Evolutionary conservation across 2,113 vertebrate genomes (phyloP).

Genomic region (Syrmaticus mikado): DNA sequence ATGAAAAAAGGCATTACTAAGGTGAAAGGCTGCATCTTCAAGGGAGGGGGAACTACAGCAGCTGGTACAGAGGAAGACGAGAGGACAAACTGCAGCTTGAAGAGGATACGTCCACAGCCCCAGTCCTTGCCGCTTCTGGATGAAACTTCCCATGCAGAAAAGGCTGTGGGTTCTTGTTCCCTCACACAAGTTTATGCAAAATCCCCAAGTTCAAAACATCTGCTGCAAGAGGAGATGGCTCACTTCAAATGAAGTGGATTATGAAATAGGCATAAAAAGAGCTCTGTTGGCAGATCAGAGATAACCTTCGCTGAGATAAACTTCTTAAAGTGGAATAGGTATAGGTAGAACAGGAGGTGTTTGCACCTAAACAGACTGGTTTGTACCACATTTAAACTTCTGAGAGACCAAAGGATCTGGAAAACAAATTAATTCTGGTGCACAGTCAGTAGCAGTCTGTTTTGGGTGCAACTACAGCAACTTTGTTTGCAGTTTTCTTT

Average conservation of each 20-base stretch:
- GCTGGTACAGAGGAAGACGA: not conserved
- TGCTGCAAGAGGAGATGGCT: not conserved
- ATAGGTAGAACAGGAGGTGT: not conserved
- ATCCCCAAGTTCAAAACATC: not conserved
- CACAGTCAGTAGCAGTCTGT: not conserved
- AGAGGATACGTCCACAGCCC: not conserved
- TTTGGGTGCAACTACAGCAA: not conserved
- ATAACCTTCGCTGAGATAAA: not conserved
- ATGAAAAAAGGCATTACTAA: not conserved
- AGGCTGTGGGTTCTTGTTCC: not conserved
- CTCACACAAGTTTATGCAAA: not conserved
- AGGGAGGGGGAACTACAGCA: not conserved
- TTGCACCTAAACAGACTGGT: not conserved
- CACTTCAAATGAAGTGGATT: not conserved
- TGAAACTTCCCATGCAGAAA: not conserved
- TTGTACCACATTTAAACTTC: not conserved
- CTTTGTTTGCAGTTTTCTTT: not conserved
- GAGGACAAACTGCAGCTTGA: not conserved
- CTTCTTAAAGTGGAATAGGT: not conserved
- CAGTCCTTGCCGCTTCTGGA: not conserved
- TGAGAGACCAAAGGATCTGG: not conserved
- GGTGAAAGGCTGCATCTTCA: not conserved
- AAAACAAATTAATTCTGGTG: not conserved
- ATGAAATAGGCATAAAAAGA: not conserved
- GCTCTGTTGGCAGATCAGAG: not conserved